Evolutionary conservation across 2,797 vertebrate genomes (phyloP).

Genomic region (Hapalemur alaotrensis): DNA sequence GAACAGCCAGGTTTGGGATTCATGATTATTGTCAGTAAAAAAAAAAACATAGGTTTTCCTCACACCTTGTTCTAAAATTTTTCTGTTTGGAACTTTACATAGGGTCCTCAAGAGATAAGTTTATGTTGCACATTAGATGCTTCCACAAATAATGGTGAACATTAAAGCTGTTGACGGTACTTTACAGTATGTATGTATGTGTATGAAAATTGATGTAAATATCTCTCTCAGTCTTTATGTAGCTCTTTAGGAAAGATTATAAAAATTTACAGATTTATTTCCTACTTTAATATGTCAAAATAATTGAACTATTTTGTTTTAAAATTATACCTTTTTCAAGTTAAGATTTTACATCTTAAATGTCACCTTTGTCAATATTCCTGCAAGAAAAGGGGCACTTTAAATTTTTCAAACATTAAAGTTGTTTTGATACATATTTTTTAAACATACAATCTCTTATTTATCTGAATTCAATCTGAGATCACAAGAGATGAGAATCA

Average conservation of each 20-base stretch:
- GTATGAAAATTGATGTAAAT: not conserved
- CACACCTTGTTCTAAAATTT: not conserved
- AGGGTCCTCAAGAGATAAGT: not conserved
- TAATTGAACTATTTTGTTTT: not conserved
- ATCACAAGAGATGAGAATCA: not conserved
- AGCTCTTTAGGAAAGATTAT: not conserved
- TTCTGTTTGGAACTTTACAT: not conserved
- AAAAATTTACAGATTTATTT: not conserved
- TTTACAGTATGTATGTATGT: not conserved
- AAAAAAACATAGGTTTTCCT: not conserved
- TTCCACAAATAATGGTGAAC: not conserved
- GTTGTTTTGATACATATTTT: not conserved
- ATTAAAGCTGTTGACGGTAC: not conserved
- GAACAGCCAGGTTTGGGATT: not conserved
- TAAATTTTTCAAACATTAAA: not conserved
- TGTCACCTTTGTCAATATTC: constrained; percentile 4
- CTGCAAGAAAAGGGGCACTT: not conserved
- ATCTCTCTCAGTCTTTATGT: not conserved
- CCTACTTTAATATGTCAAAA: not conserved
- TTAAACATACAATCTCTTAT: not conserved
- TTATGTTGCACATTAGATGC: not conserved
- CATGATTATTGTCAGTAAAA: not conserved
- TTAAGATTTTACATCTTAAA: constrained; percentile 2
- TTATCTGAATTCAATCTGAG: not conserved
- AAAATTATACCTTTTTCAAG: constrained; percentile 1